Conservation (phyloP, 2,888 invertebrate genomes). For the Hartigia nigra region DNA sequence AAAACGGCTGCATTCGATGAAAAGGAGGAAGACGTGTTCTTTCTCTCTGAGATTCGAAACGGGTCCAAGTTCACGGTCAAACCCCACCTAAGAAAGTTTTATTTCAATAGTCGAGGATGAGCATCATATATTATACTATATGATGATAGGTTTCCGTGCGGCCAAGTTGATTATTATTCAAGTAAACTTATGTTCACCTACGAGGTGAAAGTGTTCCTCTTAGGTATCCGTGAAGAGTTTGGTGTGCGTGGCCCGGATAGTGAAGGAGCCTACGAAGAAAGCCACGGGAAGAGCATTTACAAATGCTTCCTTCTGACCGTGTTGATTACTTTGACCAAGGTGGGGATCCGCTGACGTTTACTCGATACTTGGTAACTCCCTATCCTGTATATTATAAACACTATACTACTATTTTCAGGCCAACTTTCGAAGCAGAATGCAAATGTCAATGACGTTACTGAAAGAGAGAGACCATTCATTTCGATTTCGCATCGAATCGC, state of each 20-base stretch:
- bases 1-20: neutral
- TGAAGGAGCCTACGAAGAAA: neutral
- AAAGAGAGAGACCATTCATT: neutral
- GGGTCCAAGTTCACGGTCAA: neutral
- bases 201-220: slow-evolving; percentile 13
- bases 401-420: neutral
- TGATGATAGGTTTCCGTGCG: neutral
- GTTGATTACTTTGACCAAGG: neutral
- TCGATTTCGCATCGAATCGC: neutral
- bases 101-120: neutral
- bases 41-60: neutral
- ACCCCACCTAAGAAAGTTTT: neutral
- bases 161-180: neutral
- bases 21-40: neutral
- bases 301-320: neutral
- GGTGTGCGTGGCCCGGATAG: slow-evolving; percentile 9
- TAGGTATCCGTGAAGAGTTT: slow-evolving; percentile 8
- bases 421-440: slow-evolving; percentile 3
- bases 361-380: neutral
- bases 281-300: slow-evolving; percentile 4
- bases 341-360: neutral
- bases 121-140: neutral
- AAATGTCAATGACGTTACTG: neutral
- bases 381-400: neutral
- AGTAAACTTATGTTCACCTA: slow-evolving; percentile 9